Conservation (phyloP, 2,888 invertebrate species). For the Melieria crassipennis region DNA sequence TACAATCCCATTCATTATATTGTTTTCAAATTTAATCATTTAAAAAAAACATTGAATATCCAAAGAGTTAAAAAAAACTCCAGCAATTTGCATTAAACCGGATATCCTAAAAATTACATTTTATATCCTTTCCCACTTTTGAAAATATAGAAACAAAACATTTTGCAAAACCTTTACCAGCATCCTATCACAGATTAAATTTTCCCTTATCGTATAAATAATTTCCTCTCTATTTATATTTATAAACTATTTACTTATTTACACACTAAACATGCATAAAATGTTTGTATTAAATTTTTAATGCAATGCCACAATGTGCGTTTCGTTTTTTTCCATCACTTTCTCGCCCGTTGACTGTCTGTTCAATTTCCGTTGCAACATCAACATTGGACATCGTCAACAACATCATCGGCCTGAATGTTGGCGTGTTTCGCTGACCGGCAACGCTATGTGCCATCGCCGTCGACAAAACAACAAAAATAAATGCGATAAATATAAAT, state of each 20-base stretch:
- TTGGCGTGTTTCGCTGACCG: constrained; percentile 20
- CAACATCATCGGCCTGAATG: constrained; percentile 30
- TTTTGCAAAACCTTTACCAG: constrained; percentile 14
- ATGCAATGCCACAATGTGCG: constrained; percentile 3
- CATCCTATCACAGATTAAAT: constrained; percentile 27
- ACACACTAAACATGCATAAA: too few species aligned
- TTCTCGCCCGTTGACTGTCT: constrained; percentile 29
- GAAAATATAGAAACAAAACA: too few species aligned
- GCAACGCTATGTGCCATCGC: constrained; percentile 30
- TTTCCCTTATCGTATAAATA: constrained; percentile 23
- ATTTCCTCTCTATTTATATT: constrained; percentile 18
- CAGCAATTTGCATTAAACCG: too few species aligned
- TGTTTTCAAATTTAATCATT: too few species aligned
- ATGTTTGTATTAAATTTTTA: constrained; percentile 16
- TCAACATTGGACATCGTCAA: constrained; percentile 35
- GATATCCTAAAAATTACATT: too few species aligned
- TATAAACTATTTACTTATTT: background rate
- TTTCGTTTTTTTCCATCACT: constrained; percentile 8
- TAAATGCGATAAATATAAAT: constrained; percentile 2
- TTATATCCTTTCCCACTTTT: too few species aligned
- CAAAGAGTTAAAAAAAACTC: too few species aligned
- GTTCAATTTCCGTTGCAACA: constrained; percentile 55
- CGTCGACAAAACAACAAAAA: constrained; percentile 22
- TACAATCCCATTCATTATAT: too few species aligned
- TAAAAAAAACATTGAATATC: too few species aligned